Conservation (phyloP, 2,797 vertebrate species). For the Ambastaia sidthimunki region DNA sequence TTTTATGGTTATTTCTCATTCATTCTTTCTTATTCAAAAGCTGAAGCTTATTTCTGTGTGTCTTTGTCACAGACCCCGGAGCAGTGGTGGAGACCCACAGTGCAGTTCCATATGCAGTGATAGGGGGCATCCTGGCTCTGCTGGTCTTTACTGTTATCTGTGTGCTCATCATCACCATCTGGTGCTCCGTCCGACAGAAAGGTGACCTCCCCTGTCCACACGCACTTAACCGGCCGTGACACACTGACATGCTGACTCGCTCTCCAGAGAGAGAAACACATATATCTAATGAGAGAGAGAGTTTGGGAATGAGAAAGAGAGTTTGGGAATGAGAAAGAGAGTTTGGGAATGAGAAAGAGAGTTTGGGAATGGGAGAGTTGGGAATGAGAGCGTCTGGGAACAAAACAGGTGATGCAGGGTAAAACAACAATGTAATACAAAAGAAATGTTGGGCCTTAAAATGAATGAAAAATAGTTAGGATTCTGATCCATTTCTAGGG, state of each 20-base stretch:
- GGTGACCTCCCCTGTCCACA: constrained; percentile 71
- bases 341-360: too few species aligned
- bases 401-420: background rate
- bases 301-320: background rate
- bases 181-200: constrained; percentile 93
- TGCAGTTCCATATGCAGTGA: constrained; percentile 87
- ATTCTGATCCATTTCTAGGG: too few species aligned
- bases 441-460: too few species aligned
- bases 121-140: constrained; percentile 88
- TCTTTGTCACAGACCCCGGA: constrained; percentile 80
- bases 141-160: constrained; percentile 92
- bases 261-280: background rate
- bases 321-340: background rate
- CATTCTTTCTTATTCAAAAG: constrained; percentile 57
- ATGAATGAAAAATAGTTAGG: background rate
- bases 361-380: too few species aligned
- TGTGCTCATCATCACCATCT: constrained; percentile 90
- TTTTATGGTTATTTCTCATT: background rate
- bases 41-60: constrained; percentile 33
- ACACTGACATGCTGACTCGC: constrained; percentile 5
- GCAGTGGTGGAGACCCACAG: constrained; percentile 90
- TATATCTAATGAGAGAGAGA: background rate
- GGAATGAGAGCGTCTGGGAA: background rate
- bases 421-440: background rate
- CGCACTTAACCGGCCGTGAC: constrained; percentile 9